phyloP scores from a whole-genome alignment of 2,888 invertebrate species.

The Drosophila atroscutellata region DNA sequence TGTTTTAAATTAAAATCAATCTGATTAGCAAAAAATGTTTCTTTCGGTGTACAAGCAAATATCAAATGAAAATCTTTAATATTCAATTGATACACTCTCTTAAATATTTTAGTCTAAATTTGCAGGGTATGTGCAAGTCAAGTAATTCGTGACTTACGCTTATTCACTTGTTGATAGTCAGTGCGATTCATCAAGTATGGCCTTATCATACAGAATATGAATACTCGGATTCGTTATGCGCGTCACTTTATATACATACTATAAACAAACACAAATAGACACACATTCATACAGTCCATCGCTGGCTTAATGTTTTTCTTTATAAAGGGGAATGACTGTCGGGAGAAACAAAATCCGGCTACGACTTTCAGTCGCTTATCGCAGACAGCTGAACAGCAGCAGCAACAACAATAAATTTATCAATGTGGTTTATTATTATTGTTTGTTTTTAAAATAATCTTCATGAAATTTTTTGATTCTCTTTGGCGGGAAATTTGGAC shows the following conservation, averaged over 20 bases:
- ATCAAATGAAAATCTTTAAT: not conserved
- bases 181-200: not conserved
- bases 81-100: not conserved
- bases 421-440: constrained; percentile 21
- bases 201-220: constrained; percentile 18
- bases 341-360: constrained; percentile 21
- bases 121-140: not conserved
- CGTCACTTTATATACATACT: constrained; percentile 22
- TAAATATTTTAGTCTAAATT: not conserved
- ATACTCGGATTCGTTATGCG: constrained; percentile 13
- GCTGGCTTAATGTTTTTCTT: constrained; percentile 51
- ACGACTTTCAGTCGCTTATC: constrained; percentile 34
- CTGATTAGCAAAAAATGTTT: not conserved
- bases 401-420: constrained; percentile 20
- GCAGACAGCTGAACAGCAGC: constrained; percentile 12
- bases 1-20: not conserved
- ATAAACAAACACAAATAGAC: constrained; percentile 43
- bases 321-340: constrained; percentile 66
- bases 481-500: constrained; percentile 2
- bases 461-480: constrained; percentile 21
- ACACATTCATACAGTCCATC: constrained; percentile 19
- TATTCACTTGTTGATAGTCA: constrained; percentile 16
- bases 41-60: not conserved
- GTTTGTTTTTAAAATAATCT: constrained; percentile 25
- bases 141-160: not conserved